Evolutionary conservation across 2,888 invertebrate genomes (phyloP), one percentile per base, ranked within the genome.

Genomic region (Thalpophila matura): DNA sequence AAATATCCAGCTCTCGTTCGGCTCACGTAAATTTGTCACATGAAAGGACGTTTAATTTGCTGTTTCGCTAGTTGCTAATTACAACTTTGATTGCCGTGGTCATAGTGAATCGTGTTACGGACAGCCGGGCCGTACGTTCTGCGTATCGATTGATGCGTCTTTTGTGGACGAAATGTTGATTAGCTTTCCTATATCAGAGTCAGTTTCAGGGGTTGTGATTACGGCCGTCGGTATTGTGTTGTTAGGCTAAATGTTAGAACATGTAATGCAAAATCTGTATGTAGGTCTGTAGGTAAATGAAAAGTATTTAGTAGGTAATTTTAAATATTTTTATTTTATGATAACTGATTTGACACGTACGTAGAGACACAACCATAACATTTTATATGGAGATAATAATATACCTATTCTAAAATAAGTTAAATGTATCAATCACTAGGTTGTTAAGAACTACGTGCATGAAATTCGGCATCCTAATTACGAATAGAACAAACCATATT

Each of bases 21-120:
- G 68, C 69, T 72, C 81, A 80, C 87, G 88, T 86, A 84, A 87
- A 87, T 87, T 86, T 87, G 88, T 90, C 90, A 91, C 88, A 85
- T 86, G 88, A 89, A 89, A 87, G 89, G 89, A 87, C 89, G 90
- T 91, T 93, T 90, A 92, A 94, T 93, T 93, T 92, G 89, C 92
- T 91, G 91, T 92, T 91, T 90, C 91, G 91, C 87, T 92, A 92
- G 91, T 86, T 91, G 91, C 90, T 94, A 93, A 93, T 94, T 93
- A 92, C 92, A 90, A 90, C 89, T 91, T 91, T 92, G 93, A 93
- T 92, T 93, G 91, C 87, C 84, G 88, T 72, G 89, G 88, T 88
- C 77, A 80, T 84, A 82, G 61, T 72, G 76, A 85, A 88, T 85
- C 85, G 85, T 86, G 84, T 84, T 85, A 86, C 80, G 78, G 79